These are phyloP conservation scores for Pangasius mekongensis DNA, from an alignment of 2,797 vertebrate genomes.

Conservation along the genomic window DNA sequence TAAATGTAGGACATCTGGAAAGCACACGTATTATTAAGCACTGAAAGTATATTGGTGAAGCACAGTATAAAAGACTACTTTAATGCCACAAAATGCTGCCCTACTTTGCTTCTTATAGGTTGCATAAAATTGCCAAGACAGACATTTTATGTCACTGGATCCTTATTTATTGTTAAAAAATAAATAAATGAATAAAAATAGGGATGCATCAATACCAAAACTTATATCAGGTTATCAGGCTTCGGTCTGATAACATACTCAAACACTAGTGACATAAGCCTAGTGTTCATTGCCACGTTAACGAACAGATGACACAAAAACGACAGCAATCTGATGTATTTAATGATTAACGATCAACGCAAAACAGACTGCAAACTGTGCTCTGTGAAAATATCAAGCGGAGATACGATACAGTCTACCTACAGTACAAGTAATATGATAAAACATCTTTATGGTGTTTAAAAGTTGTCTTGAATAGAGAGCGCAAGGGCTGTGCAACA, in stretches of 20 bases:
- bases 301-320: neutral
- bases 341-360: neutral
- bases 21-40: slow-evolving; percentile 64
- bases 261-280: neutral
- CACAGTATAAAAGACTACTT: slow-evolving; percentile 62
- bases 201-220: neutral
- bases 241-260: neutral
- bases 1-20: slow-evolving; percentile 65
- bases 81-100: slow-evolving; percentile 44
- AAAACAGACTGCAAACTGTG: neutral
- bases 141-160: neutral
- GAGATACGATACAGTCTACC: neutral
- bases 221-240: too few species aligned
- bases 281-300: neutral
- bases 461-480: neutral
- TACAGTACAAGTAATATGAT: neutral
- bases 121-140: slow-evolving; percentile 21
- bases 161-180: neutral
- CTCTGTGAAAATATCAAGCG: neutral
- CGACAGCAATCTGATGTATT: neutral
- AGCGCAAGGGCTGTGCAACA: neutral
- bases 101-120: slow-evolving; percentile 25
- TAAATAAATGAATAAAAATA: neutral
- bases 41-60: slow-evolving; percentile 61
- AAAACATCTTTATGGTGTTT: neutral